Evolutionary conservation across 2,797 vertebrate species (phyloP).

Genomic region (Calcarius lapponicus): DNA sequence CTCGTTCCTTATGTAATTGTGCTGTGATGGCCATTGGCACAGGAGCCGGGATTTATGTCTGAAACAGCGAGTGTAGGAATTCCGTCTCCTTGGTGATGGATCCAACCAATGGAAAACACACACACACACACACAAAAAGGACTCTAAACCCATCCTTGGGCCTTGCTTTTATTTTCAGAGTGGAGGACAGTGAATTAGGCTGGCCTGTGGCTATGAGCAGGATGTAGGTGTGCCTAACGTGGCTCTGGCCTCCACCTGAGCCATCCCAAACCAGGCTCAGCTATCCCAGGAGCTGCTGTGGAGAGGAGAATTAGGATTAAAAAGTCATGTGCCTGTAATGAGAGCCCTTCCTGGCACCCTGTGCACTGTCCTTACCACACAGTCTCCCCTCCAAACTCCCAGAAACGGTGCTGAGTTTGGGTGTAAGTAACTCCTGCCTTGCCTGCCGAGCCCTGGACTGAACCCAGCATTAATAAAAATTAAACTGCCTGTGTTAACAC

Average conservation of each 20-base stretch:
- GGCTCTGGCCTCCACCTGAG: background rate
- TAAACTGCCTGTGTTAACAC: background rate
- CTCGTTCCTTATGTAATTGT: background rate
- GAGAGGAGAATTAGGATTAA: background rate
- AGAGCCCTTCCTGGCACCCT: background rate
- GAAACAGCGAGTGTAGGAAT: slow-evolving; percentile 1
- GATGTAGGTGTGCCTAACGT: rapidly evolving
- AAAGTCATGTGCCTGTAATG: background rate
- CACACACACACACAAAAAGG: background rate
- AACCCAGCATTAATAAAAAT: background rate
- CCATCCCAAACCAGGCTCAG: background rate
- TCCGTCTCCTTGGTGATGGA: slow-evolving; percentile 54
- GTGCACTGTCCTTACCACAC: background rate
- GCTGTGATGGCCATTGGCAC: slow-evolving; percentile 26
- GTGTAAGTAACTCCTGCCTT: background rate
- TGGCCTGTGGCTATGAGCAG: background rate
- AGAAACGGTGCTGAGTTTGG: background rate
- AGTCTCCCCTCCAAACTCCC: background rate
- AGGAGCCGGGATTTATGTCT: background rate
- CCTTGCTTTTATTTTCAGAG: background rate
- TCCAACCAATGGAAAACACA: slow-evolving; percentile 35
- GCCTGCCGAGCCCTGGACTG: background rate
- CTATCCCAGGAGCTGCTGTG: background rate
- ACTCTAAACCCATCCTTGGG: background rate
- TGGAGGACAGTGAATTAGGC: background rate